Evolutionary conservation across 2,113 vertebrate species (phyloP), one percentile per base, ranked within the genome.

Genomic region (Promerops cafer): DNA sequence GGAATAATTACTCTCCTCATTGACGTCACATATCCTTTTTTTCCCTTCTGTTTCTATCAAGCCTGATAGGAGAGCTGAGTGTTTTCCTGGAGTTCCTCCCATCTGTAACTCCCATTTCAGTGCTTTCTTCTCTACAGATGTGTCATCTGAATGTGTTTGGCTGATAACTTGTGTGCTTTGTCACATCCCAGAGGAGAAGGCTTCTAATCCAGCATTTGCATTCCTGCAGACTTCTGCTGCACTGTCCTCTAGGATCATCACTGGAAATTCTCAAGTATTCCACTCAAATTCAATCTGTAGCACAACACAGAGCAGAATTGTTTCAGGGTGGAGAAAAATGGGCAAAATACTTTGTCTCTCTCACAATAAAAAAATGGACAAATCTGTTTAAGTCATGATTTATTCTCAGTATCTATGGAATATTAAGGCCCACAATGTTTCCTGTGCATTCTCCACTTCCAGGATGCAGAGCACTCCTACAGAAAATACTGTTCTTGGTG

Each of bases 381-480:
- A 13, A 61, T 74, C 21, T 54, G 21, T 83, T 90, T 40, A 64
- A 80, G 74, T 81, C 0, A 2, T 26, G 1, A n/a, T 80, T 84
- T 88, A 42, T 86, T 77, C 12, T 17, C 57, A 17, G 6, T 40
- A n/a, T 22, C 26, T 69, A 0, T 22, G 54, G 53, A 52, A 40
- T 35, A 3, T 49, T 35, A 42, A 84, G 20, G 30, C 23, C 21
- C 1, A 1, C 15, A 40, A 9, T 3, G 2, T 77, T 65, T 92
- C 20, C 18, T 37, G 6, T 60, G 49, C 17, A 7, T 3, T 5
- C 13, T 82, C 2, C 0, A 1, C n/a, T 61, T 35, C 21, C 47
- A 54, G 24, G 30, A 40, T 47, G 1, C 61, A 69, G 40, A 54
- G 15, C 4, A 7, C 11, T 72, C 1, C 1, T 40, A 33, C 18